Evolutionary conservation across 2,797 vertebrate species (phyloP), one percentile per base, ranked within the genome.

Genomic region (Telmatherina bonti): DNA sequence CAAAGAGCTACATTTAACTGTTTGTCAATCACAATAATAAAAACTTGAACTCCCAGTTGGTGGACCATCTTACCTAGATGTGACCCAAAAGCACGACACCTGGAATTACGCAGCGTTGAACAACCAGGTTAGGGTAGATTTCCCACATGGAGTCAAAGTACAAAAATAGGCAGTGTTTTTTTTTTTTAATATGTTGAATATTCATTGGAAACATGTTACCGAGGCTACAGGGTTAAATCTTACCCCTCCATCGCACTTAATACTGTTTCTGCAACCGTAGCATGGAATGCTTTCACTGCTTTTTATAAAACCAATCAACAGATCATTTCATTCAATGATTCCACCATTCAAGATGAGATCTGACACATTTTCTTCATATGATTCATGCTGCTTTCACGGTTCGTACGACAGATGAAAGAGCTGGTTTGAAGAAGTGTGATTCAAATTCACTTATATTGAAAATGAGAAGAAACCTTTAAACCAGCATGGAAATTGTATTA

Each of bases 331-430:
- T n/a, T 52, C 24, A 35, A 9, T 52, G 24, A 22, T 7, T 22
- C 60, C 20, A 30, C 26, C 22, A 30, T 69, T 53, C 43, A n/a
- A 62, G 60, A 31, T 47, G 41, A 60, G 58, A 29, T 18, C 38
- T 45, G 24, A 35, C 54, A 58, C 31, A 24, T 24, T 59, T 4
- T 49, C 4, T 20, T 18, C 35, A 20, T 29, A 9, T n/a, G 29
- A 33, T 8, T 20, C 5, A 29, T 65, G 9, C 24, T 54, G 33
- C 26, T 41, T 12, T 15, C 26, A 41, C 12, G 27, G 51, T 22
- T 36, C 18, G 8, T 27, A 10, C 3, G 20, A 12, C 10, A 3
- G 27, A 38, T 24, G 20, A n/a, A 45, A 45, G 41, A 45, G 43
- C 43, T 9, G 20, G 43, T n/a, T 45, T n/a, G 43, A 45, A 8